These are phyloP conservation scores for Cerastis rubricosa DNA, from an alignment of 2,888 invertebrate species.

Conservation along the genomic window DNA sequence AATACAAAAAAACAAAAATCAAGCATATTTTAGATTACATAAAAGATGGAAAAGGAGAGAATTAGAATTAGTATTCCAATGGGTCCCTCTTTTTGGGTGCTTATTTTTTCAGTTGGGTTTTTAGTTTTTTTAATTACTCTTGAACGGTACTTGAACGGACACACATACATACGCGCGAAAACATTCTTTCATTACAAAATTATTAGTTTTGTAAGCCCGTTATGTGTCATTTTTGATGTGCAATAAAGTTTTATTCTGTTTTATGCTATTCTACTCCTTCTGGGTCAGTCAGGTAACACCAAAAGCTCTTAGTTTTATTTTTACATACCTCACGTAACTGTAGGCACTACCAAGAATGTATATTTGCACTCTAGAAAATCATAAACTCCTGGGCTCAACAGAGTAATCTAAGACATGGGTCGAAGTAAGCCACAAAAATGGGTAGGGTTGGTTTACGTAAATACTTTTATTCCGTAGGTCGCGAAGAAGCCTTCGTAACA, in stretches of 20 bases:
- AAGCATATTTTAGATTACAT: too few species aligned
- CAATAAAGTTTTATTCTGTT: too few species aligned
- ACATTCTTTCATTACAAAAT: too few species aligned
- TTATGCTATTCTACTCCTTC: neutral
- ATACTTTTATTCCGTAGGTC: slow-evolving; percentile 75
- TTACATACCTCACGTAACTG: neutral
- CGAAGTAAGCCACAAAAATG: slow-evolving; percentile 46
- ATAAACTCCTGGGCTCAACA: slow-evolving; percentile 31
- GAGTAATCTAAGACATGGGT: slow-evolving; percentile 35
- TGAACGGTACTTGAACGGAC: neutral
- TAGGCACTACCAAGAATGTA: slow-evolving; percentile 11
- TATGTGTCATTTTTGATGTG: too few species aligned
- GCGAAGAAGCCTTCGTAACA: slow-evolving; percentile 81
- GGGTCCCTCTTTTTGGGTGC: too few species aligned
- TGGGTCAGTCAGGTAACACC: neutral
- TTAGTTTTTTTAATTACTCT: neutral
- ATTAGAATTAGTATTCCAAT: too few species aligned
- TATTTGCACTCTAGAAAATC: slow-evolving; percentile 12
- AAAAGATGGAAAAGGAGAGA: too few species aligned
- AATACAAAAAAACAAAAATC: too few species aligned
- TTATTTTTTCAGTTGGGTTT: neutral
- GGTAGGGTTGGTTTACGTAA: slow-evolving; percentile 20
- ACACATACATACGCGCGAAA: neutral
- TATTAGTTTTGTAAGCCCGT: too few species aligned
- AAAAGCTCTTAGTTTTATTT: neutral